A percentile compares a stretch with the other conserved stretches of the same genome.
These are phyloP conservation scores for Galaxias olidus DNA, from an alignment of 2,797 vertebrate species.

Conservation along the genomic window DNA sequence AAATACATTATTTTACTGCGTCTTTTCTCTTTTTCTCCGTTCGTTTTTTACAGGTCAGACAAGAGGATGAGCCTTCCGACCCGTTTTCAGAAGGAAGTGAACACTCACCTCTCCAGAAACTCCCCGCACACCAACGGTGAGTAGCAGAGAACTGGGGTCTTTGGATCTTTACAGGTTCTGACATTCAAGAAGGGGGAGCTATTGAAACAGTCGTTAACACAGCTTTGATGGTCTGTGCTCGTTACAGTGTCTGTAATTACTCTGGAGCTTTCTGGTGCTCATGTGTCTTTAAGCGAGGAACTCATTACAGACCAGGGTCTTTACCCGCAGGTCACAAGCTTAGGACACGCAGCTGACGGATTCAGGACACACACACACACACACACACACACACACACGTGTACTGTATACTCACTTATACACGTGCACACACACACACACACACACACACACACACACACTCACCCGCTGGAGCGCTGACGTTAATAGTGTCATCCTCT, in stretches of 20 bases:
- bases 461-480: too few relatives aligned
- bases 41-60: slow-evolving; percentile 61
- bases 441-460: too few relatives aligned
- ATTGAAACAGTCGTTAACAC: not conserved
- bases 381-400: too few relatives aligned
- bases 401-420: too few relatives aligned
- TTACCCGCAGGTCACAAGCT: not conserved
- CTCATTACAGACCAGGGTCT: not conserved
- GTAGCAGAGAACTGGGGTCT: slow-evolving; percentile 30
- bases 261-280: too few relatives aligned
- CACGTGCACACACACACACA: too few relatives aligned
- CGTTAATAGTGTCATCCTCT: too few relatives aligned
- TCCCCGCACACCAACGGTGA: slow-evolving; percentile 77
- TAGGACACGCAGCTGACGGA: too few relatives aligned
- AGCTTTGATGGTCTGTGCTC: not conserved
- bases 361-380: too few relatives aligned
- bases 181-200: not conserved
- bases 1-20: not conserved
- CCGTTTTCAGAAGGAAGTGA: slow-evolving; percentile 87
- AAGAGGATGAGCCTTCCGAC: slow-evolving; percentile 80
- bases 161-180: too few relatives aligned
- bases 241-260: not conserved
- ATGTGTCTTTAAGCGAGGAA: not conserved
- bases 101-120: slow-evolving; percentile 81
- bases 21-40: slow-evolving; percentile 8